Evolutionary conservation across 2,797 vertebrate genomes (phyloP), one percentile per base, ranked within the genome.

Genomic region (Pangasius sanitwongsei): DNA sequence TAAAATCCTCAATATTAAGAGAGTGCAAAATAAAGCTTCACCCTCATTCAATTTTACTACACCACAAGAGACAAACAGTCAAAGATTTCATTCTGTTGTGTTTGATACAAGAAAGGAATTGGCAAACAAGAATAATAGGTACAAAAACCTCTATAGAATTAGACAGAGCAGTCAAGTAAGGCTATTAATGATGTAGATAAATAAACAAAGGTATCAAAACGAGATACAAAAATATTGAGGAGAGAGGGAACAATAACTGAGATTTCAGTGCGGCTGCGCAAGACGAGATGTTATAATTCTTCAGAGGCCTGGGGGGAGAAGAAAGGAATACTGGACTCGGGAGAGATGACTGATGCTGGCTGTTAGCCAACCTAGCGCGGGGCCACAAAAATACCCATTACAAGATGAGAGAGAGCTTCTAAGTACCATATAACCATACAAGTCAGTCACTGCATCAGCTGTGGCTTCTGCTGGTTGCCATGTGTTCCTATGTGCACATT

Each of bases 371-470:
- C 53, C 88, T 87, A 83, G 85, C 59, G 82, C 74, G 67, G 77
- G 63, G 23, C 84, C 87, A 91, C 85, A 70, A 91, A 89, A 86
- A 85, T 83, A 74, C 69, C 77, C 59, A 83, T 74, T 65, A 82
- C 70, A 31, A 28, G 72, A 86, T 77, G 85, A 88, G 63, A 86
- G 74, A 90, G 75, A 78, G 86, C 83, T 84, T 90, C 90, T 86
- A 89, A 91, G 90, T 90, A 91, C 78, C 84, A 90, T 87, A 86
- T 81, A 75, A 89, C 82, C 75, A 87, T 80, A 77, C 87, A 82
- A 85, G 89, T 88, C 65, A 88, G 81, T 91, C 87, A 89, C 3
- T 16, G 81, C 85, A 77, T 88, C 85, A 77, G 53, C 41, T 80
- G 88, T 84, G 55, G 63, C 57, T 87, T 65, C 18, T 63, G 53